Percentiles rank a stretch among this genome's conserved stretches.
Evolutionary conservation across 35 echinoderm and acorn worm species (phyloP).

Genomic region (Heliocidaris erythrogramma): DNA sequence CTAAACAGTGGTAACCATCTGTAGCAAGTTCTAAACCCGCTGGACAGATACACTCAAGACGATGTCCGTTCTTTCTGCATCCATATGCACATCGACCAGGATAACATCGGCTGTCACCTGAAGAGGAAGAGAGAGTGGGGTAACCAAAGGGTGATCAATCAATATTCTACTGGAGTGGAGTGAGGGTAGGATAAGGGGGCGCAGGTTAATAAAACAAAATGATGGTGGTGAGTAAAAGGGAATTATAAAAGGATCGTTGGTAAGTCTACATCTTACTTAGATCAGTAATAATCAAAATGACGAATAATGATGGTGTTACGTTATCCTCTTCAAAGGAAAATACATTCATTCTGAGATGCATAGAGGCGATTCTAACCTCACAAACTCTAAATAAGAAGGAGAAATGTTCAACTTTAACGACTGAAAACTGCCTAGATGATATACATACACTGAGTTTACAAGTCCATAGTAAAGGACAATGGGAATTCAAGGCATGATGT

Average conservation of each 20-base stretch:
- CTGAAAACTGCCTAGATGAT: too few species aligned
- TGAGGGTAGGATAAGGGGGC: background rate
- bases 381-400: background rate
- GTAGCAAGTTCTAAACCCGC: conserved; percentile 56
- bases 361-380: background rate
- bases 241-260: background rate
- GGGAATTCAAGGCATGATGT: background rate
- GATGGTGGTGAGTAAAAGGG: background rate
- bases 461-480: background rate
- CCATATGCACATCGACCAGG: conserved; percentile 77
- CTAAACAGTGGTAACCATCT: conserved; percentile 70
- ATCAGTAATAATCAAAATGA: background rate
- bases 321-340: background rate
- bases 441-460: background rate
- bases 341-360: background rate
- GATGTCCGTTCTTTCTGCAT: conserved; percentile 65
- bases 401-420: too few species aligned
- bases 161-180: background rate
- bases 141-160: background rate
- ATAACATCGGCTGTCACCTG: conserved; percentile 85
- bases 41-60: conserved; percentile 84
- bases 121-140: background rate
- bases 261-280: background rate
- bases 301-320: background rate
- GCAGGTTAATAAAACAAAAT: too few species aligned